A percentile compares a stretch with the other conserved stretches of the same genome.
Conservation (phyloP, 2,888 invertebrate genomes). For the Chrysodeixis includens region DNA sequence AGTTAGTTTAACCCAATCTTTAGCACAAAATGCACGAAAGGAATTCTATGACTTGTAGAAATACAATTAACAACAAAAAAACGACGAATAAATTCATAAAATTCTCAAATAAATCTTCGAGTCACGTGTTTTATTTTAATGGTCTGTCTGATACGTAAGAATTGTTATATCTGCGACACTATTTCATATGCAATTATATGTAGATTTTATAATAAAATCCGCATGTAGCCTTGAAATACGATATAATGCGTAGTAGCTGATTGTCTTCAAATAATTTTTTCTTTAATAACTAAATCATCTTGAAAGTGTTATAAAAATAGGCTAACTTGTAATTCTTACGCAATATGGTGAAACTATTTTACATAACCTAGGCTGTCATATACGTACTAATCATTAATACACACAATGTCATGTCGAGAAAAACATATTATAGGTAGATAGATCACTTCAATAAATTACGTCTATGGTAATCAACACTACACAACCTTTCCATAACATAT, state of each 20-base stretch:
- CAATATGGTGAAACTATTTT: slow-evolving; percentile 18
- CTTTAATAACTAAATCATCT: neutral
- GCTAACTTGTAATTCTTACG: slow-evolving; percentile 24
- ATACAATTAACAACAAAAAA: too few relatives aligned
- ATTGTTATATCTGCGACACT: too few relatives aligned
- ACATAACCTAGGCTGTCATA: slow-evolving; percentile 1
- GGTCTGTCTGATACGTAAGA: too few relatives aligned
- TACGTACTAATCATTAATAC: neutral
- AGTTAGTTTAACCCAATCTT: too few relatives aligned
- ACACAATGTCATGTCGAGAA: neutral
- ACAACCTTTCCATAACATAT: neutral
- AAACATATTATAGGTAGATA: neutral
- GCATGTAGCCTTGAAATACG: too few relatives aligned
- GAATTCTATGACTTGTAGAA: too few relatives aligned
- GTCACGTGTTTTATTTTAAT: too few relatives aligned
- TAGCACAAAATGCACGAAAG: too few relatives aligned
- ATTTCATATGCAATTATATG: too few relatives aligned
- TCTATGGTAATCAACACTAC: neutral
- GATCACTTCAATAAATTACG: neutral
- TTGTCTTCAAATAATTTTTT: neutral
- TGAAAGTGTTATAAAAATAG: neutral
- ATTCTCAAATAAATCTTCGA: too few relatives aligned
- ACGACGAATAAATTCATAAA: too few relatives aligned
- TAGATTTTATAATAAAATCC: too few relatives aligned
- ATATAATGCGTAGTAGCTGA: neutral